Evolutionary conservation across 2,888 invertebrate species (phyloP).

Genomic region (Actias luna): DNA sequence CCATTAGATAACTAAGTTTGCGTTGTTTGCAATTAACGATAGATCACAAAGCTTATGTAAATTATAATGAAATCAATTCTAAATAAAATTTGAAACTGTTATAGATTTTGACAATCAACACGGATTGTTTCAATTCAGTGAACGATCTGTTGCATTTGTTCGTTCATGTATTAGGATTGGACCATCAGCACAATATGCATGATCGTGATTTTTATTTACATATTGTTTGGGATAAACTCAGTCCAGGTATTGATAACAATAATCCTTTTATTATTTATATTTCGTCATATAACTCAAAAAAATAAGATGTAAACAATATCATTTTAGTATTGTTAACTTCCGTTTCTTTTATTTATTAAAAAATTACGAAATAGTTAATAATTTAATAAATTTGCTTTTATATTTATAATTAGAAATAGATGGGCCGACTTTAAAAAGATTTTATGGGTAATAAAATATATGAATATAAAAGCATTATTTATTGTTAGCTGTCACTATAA

Average conservation of each 20-base stretch:
- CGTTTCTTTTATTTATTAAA: too few relatives aligned
- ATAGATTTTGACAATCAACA: conserved; percentile 52
- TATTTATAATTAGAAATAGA: too few relatives aligned
- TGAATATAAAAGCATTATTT: not conserved
- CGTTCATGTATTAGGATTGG: conserved; percentile 65
- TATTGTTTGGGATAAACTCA: conserved; percentile 61
- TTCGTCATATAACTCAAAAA: not conserved
- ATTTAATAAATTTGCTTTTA: not conserved
- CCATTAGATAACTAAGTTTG: not conserved
- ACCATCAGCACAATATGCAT: conserved; percentile 74
- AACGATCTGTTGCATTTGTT: conserved; percentile 69
- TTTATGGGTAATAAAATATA: not conserved
- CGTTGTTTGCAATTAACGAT: not conserved
- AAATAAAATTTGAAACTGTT: conserved; percentile 1
- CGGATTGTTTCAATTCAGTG: conserved; percentile 71
- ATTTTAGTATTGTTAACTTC: not conserved
- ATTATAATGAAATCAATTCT: not conserved
- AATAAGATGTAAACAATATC: not conserved
- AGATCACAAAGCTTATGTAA: not conserved
- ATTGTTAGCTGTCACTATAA: not conserved
- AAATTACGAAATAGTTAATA: too few relatives aligned
- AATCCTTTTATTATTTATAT: not conserved
- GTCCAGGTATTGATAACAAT: conserved; percentile 43
- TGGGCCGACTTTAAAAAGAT: not conserved
- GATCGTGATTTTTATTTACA: conserved; percentile 65